Base-by-base conservation (phyloP, 2,888 invertebrate species). In the Andrena camellia region DNA sequence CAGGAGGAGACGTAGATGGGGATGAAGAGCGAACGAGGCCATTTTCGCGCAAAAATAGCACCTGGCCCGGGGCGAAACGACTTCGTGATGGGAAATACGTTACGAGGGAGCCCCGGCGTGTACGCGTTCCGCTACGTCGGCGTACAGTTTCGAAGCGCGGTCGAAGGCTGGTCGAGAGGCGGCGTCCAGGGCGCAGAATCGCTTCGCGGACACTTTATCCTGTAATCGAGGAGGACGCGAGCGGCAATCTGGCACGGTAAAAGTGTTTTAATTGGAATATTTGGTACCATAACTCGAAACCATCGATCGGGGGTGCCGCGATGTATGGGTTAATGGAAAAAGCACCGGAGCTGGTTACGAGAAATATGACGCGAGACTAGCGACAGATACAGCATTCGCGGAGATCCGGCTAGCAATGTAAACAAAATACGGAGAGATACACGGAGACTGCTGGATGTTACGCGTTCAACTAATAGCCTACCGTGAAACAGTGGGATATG, bases 71-170 rank as follows among this genome's bases (percentile, higher is more conserved):
- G 78, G 88, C 83, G 67, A 80, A 83, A 81, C 73, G 85, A 78
- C 75, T 78, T 69, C 68, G 73, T 79, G 88, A 86, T 89, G 87
- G 88, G 88, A 90, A 90, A 90, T 90, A 88, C 85, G 86, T 86
- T 86, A 86, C 81, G 79, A 81, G 87, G 63, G 68, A 84, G 75
- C 42, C 5, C 13, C 77, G 79, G 67, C 77, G 79, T 73, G 77
- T 54, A 60, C 67, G 66, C 52, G 85, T 83, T 86, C 77, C 83
- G 68, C 57, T 48, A 80, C 86, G 86, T 83, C 84, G 85, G 84
- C 84, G 78, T 84, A 74, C 71, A 76, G 68, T 78, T 76, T 62
- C 48, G 26, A 64, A 82, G 70, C 66, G 66, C 76, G 67, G 23
- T 66, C 60, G 67, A 79, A 78, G 69, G 73, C 29, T 50, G 57